Percentiles rank a stretch among this genome's conserved stretches.
phyloP scores from a whole-genome alignment of 1,140 invertebrate species.

The Coenobita brevimanus region DNA sequence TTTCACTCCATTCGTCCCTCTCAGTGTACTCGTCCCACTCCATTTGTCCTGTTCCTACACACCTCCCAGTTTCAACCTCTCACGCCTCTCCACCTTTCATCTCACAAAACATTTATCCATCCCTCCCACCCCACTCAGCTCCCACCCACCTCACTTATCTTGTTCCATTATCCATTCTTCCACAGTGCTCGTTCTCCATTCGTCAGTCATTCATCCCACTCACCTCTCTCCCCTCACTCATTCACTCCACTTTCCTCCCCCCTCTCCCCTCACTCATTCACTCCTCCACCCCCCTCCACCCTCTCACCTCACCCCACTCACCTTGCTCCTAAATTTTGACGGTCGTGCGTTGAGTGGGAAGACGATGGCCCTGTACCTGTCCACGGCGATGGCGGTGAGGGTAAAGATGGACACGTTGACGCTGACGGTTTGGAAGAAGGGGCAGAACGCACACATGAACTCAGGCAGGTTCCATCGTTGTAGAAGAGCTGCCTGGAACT shows the following conservation, averaged over 20 bases:
- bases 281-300: too few relatives aligned
- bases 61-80: too few relatives aligned
- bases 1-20: neutral
- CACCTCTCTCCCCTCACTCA: neutral
- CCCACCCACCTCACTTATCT: neutral
- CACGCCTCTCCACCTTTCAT: neutral
- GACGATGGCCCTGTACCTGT: slow-evolving; percentile 86
- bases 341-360: slow-evolving; percentile 82
- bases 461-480: slow-evolving; percentile 87
- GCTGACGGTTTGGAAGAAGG: slow-evolving; percentile 84
- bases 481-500: slow-evolving; percentile 88
- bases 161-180: neutral
- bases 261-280: neutral
- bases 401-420: slow-evolving; percentile 89
- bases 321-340: slow-evolving; percentile 75
- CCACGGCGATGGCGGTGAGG: slow-evolving; percentile 85
- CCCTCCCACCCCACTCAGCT: too few relatives aligned
- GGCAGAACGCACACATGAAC: slow-evolving; percentile 88
- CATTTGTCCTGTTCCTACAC: neutral
- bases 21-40: neutral
- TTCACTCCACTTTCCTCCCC: neutral
- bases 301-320: neutral
- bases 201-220: neutral
- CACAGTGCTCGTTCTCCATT: neutral
- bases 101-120: too few relatives aligned